Evolutionary conservation across 2,797 vertebrate genomes (phyloP).

Genomic region (Meda fulgida): DNA sequence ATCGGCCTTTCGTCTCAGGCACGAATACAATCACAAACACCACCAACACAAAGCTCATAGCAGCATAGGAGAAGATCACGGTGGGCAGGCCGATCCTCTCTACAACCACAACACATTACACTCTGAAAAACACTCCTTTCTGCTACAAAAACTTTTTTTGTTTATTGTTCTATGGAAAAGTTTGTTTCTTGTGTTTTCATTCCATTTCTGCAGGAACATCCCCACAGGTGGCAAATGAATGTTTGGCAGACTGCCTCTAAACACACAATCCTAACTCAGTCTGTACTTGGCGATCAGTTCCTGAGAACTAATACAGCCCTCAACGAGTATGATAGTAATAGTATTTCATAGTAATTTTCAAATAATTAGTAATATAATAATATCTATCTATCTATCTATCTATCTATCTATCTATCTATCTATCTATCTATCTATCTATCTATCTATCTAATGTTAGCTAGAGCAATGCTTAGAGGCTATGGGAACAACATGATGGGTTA

Average conservation of each 20-base stretch:
- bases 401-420: too few species aligned
- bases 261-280: slow-evolving; percentile 12
- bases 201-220: slow-evolving; percentile 11
- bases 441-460: neutral
- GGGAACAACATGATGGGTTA: neutral
- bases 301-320: neutral
- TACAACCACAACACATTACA: slow-evolving; percentile 63
- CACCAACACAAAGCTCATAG: slow-evolving; percentile 88
- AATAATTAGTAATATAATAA: too few species aligned
- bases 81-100: slow-evolving; percentile 88
- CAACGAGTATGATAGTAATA: neutral
- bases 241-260: slow-evolving; percentile 12
- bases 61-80: slow-evolving; percentile 89
- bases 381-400: too few species aligned
- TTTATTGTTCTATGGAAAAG: neutral
- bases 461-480: neutral
- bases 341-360: neutral
- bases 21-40: slow-evolving; percentile 88
- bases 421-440: neutral
- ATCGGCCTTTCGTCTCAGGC: slow-evolving; percentile 90
- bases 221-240: slow-evolving; percentile 19
- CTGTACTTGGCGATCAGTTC: neutral
- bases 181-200: slow-evolving; percentile 28
- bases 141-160: neutral
- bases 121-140: neutral